Base-by-base conservation (phyloP, 2,113 vertebrate genomes). In the Aptenodytes forsteri region DNA sequence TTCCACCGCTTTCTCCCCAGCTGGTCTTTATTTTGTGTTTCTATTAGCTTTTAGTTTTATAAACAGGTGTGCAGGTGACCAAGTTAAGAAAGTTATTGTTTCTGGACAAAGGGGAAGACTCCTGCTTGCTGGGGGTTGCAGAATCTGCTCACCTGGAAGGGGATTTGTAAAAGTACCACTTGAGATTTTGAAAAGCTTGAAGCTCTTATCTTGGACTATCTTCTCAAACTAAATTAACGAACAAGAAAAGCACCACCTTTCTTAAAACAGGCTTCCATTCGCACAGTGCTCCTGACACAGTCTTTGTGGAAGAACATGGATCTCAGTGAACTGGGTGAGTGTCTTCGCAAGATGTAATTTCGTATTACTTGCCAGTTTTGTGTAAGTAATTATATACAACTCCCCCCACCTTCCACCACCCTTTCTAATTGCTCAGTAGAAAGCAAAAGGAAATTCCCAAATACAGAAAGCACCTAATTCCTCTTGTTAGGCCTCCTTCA, bases 11-110 rank as follows among this genome's bases (percentile, higher is more conserved):
- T 73, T 71, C 25, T 69, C 22, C n/a, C 27, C 95, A 95, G 66
- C 71, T 95, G 80, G 49, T 73, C 50, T 86, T 81, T 92, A 85
- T 87, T 94, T 96, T 91, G 58, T 55, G 34, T 91, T 95, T 91
- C 61, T 61, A 4, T 83, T 52, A 72, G 66, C 49, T 38, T 89
- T 93, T 83, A 27, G 61, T 96, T 97, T 95, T 93, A 80, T 92
- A 91, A 93, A 92, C 78, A 93, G 26, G 34, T 36, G 7, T 40
- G 70, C 87, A 93, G 89, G 59, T 94, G 85, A 89, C 30, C 79
- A 89, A 89, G 66, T 70, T 19, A 67, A 90, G n/a, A 10, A 70
- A 62, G 14, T 75, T 40, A 87, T 9, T 85, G 71, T 83, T 94
- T 86, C 64, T 83, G 69, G 72, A 83, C 25, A 85, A 89, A 87